A percentile compares a stretch with the other conserved stretches of the same genome.
These are phyloP conservation scores for Chrosomus eos DNA, from an alignment of 2,797 vertebrate genomes.

Conservation along the genomic window DNA sequence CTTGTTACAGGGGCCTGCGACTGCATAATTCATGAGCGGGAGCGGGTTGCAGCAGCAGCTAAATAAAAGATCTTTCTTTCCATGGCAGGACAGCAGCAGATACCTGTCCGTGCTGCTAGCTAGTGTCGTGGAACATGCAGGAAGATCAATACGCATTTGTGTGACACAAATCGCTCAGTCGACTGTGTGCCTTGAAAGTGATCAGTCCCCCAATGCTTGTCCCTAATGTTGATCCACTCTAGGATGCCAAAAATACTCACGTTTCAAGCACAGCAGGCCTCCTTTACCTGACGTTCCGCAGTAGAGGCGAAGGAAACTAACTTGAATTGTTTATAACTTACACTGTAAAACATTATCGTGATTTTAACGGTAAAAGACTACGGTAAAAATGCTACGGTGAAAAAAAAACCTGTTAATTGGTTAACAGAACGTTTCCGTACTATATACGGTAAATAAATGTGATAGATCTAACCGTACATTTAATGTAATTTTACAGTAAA, in stretches of 20 bases:
- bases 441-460: too few relatives aligned
- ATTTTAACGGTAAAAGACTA: too few relatives aligned
- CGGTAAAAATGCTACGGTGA: too few relatives aligned
- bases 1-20: constrained; percentile 86
- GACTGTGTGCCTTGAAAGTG: constrained; percentile 43
- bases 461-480: too few relatives aligned
- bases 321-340: background rate
- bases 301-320: background rate
- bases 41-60: constrained; percentile 79
- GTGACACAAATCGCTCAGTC: constrained; percentile 53
- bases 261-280: background rate
- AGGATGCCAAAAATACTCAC: constrained; percentile 10
- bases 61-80: constrained; percentile 81
- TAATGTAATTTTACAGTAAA: too few relatives aligned
- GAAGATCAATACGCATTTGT: constrained; percentile 61
- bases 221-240: constrained; percentile 13
- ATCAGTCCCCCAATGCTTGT: constrained; percentile 55
- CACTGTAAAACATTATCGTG: too few relatives aligned
- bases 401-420: too few relatives aligned
- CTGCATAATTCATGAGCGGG: constrained; percentile 91
- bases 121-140: constrained; percentile 47
- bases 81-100: constrained; percentile 53
- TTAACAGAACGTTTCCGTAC: too few relatives aligned
- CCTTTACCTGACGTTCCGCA: background rate
- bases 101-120: constrained; percentile 49